Percentiles rank a stretch among this genome's conserved stretches.
phyloP scores from a whole-genome alignment of 2,113 vertebrate species.

The Atrichornis clamosus region DNA sequence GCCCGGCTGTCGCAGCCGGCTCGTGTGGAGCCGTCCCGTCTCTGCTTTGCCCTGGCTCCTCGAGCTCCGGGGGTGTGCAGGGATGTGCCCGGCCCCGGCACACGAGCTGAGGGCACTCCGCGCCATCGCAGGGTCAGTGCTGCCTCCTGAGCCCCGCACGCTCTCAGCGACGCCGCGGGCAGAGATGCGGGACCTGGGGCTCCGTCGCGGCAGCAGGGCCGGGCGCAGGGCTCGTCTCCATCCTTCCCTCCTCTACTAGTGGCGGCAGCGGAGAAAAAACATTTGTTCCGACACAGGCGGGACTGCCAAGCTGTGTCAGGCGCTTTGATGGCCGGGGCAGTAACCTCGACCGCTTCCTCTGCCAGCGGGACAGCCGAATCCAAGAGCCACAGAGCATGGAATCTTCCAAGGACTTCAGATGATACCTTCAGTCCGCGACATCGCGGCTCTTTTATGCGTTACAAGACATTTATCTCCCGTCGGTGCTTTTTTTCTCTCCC shows the following conservation, averaged over 20 bases:
- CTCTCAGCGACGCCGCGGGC: fast-evolving
- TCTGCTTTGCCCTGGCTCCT: neutral
- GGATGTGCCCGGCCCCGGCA: fast-evolving
- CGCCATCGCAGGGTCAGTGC: fast-evolving
- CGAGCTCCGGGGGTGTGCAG: neutral
- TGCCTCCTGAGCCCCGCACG: neutral
- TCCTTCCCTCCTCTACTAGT: neutral
- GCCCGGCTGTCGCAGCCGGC: neutral
- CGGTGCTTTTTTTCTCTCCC: neutral
- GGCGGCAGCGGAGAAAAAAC: neutral
- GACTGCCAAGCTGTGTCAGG: neutral
- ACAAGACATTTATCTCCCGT: neutral
- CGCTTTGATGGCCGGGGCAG: neutral
- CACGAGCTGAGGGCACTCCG: neutral
- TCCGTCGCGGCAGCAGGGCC: neutral
- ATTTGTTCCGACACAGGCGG: neutral
- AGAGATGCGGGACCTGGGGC: neutral
- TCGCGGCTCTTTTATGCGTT: fast-evolving
- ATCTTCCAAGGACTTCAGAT: neutral
- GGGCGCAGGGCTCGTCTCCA: neutral
- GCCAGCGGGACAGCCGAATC: neutral
- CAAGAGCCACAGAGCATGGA: neutral
- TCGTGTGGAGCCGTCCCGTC: fast-evolving
- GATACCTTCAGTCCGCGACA: neutral
- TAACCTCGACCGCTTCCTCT: neutral